These are phyloP conservation scores for Ataeniobius toweri DNA, from an alignment of 2,797 vertebrate species.

Conservation along the genomic window DNA sequence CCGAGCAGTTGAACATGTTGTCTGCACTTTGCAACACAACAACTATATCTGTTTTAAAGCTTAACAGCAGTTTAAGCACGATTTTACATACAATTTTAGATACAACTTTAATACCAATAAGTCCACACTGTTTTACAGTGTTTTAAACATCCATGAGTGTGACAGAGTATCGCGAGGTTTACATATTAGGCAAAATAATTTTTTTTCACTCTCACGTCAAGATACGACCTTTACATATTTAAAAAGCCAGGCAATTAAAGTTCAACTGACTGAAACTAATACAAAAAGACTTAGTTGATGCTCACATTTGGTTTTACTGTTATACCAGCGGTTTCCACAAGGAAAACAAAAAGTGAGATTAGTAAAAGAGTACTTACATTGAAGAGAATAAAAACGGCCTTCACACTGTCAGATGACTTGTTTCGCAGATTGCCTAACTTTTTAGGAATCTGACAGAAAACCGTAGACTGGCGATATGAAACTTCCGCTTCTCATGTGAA, in stretches of 20 bases:
- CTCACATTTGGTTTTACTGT: not conserved
- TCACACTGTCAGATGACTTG: not conserved
- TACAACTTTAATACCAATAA: too few species aligned
- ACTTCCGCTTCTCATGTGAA: not conserved
- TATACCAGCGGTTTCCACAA: not conserved
- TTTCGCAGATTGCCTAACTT: slow-evolving; percentile 15
- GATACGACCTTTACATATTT: not conserved
- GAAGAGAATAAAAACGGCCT: not conserved
- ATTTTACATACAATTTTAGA: not conserved
- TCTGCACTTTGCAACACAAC: not conserved
- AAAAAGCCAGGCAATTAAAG: not conserved
- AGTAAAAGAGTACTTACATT: not conserved
- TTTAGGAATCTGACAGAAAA: not conserved
- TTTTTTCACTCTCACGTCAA: not conserved
- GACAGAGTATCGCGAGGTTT: not conserved
- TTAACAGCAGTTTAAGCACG: not conserved
- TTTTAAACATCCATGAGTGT: not conserved
- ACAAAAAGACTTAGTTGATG: not conserved
- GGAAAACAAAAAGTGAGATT: not conserved
- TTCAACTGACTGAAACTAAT: not conserved
- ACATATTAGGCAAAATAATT: not conserved
- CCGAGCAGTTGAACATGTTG: not conserved
- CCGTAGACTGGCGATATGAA: not conserved
- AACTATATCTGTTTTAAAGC: too few species aligned
- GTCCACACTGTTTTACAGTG: not conserved